These are phyloP conservation scores for Thamnophis elegans DNA, from an alignment of 2,797 vertebrate species.

Conservation along the genomic window DNA sequence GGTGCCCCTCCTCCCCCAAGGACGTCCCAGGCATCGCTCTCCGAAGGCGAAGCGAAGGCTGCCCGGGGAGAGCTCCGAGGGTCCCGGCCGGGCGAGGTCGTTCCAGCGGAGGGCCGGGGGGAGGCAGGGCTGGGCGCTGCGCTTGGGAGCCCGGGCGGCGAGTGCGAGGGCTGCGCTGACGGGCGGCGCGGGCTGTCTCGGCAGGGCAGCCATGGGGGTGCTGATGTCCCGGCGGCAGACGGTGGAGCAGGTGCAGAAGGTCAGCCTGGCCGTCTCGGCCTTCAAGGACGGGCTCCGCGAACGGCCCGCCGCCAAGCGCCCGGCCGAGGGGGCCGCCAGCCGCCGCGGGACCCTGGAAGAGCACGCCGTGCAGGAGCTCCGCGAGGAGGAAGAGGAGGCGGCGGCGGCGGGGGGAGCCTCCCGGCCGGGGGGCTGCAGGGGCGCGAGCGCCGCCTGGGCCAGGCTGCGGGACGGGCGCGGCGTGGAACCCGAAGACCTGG, in stretches of 20 bases:
- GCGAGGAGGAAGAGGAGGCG: background rate
- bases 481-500: slow-evolving; percentile 91
- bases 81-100: background rate
- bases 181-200: background rate
- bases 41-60: background rate
- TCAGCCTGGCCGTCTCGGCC: slow-evolving; percentile 89
- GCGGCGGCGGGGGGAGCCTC: slow-evolving; percentile 52
- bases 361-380: slow-evolving; percentile 66
- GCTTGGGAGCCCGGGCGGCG: too few species aligned
- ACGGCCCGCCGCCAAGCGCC: slow-evolving; percentile 68
- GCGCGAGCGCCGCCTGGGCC: slow-evolving; percentile 87
- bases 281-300: slow-evolving; percentile 91
- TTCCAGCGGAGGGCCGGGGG: background rate
- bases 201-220: slow-evolving; percentile 88
- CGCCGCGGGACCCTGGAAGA: slow-evolving; percentile 74
- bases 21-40: background rate
- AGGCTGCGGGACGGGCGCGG: slow-evolving; percentile 90
- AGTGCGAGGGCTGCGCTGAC: background rate
- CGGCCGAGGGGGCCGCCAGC: slow-evolving; percentile 61
- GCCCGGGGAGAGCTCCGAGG: background rate
- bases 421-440: slow-evolving; percentile 74
- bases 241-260: slow-evolving; percentile 98
- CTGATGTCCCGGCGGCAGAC: slow-evolving; percentile 92
- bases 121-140: background rate
- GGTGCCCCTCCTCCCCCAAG: background rate